phyloP scores from a whole-genome alignment of 2,888 invertebrate species.

The Odontocolon sp. region DNA sequence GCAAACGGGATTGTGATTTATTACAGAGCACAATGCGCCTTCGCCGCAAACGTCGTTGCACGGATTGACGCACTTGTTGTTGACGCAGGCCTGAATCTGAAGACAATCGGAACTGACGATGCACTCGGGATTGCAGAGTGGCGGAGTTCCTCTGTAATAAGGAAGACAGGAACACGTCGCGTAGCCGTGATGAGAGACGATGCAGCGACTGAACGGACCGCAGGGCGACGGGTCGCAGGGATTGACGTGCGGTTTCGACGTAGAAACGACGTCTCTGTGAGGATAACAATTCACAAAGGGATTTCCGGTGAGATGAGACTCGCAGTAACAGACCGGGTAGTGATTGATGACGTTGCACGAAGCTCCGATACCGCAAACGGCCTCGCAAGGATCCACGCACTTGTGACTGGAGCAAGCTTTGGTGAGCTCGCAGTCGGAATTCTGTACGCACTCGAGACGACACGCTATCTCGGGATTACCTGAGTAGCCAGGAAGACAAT shows the following conservation, averaged over 20 bases:
- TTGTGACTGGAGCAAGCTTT: constrained; percentile 82
- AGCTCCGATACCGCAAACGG: constrained; percentile 88
- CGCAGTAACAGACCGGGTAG: constrained; percentile 90
- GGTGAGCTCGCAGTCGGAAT: constrained; percentile 83
- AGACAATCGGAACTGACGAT: constrained; percentile 91
- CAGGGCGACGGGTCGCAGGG: constrained; percentile 84
- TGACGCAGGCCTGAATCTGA: constrained; percentile 90
- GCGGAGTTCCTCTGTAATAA: constrained; percentile 89
- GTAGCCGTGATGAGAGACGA: constrained; percentile 81
- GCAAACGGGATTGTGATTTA: constrained; percentile 93
- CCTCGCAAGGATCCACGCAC: constrained; percentile 88
- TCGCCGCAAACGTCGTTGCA: constrained; percentile 91
- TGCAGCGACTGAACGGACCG: constrained; percentile 92
- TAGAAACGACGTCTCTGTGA: constrained; percentile 74
- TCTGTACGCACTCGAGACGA: constrained; percentile 91
- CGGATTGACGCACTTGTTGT: constrained; percentile 91
- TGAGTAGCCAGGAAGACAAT: constrained; percentile 88
- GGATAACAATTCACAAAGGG: constrained; percentile 86
- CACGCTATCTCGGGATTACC: constrained; percentile 91
- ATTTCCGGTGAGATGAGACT: constrained; percentile 84
- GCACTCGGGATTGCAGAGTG: constrained; percentile 93
- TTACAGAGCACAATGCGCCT: constrained; percentile 88
- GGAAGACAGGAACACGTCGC: constrained; percentile 88
- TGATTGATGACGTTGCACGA: constrained; percentile 89
- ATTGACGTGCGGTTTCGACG: constrained; percentile 81